phyloP scores from a whole-genome alignment of 2,888 invertebrate genomes.

The Eupithecia vulgata region DNA sequence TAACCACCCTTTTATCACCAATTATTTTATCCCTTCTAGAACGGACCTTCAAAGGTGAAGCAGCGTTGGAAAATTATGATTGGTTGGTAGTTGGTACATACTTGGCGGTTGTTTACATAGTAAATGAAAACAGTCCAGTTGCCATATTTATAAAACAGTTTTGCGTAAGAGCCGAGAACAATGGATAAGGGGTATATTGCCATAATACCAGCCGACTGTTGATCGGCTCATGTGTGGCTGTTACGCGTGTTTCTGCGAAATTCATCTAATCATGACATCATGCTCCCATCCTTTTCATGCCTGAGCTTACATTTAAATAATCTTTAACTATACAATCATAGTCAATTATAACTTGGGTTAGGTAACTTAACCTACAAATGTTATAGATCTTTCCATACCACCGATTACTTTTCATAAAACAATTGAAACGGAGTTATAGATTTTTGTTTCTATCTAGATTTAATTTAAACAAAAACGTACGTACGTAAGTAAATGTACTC shows the following conservation, averaged over 20 bases:
- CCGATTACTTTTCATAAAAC: not conserved
- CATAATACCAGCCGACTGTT: slow-evolving; percentile 71
- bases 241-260: slow-evolving; percentile 48
- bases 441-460: not conserved
- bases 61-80: slow-evolving; percentile 8
- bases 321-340: not conserved
- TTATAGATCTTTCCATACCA: not conserved
- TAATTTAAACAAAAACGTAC: not conserved
- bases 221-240: slow-evolving; percentile 43
- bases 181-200: slow-evolving; percentile 71
- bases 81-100: slow-evolving; percentile 5
- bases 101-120: slow-evolving; percentile 61
- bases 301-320: slow-evolving; percentile 9
- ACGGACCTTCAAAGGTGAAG: slow-evolving; percentile 1
- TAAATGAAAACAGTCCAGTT: slow-evolving; percentile 68
- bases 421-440: not conserved
- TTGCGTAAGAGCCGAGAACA: slow-evolving; percentile 77
- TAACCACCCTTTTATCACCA: not conserved
- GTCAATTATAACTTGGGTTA: not conserved
- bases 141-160: slow-evolving; percentile 75
- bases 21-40: not conserved
- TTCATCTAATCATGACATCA: slow-evolving; percentile 49
- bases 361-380: not conserved
- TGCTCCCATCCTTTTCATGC: slow-evolving; percentile 33
- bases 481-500: too few relatives aligned